Percentiles rank a stretch among this genome's conserved stretches.
Conservation (phyloP, 2,797 vertebrate species). For the Characodon lateralis region DNA sequence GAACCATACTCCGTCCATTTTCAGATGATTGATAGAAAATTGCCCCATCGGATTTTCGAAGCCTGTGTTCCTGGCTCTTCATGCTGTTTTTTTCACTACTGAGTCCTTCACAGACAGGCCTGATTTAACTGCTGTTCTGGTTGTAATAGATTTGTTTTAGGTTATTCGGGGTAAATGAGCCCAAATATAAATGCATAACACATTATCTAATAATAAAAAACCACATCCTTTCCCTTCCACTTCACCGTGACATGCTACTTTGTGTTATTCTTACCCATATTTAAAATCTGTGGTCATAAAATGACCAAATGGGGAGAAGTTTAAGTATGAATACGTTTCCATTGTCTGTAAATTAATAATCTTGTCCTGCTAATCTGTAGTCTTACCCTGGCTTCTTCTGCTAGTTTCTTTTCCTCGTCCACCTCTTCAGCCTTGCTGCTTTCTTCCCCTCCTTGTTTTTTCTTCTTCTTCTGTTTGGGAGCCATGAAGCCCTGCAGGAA, state of each 20-base stretch:
- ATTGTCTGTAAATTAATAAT: not conserved
- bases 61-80: no score
- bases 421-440: conserved; percentile 89
- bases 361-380: not conserved
- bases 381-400: conserved; percentile 94
- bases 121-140: no score
- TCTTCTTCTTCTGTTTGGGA: conserved; percentile 95
- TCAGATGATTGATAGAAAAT: no score
- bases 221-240: not conserved
- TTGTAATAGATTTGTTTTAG: not conserved
- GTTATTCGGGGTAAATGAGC: not conserved
- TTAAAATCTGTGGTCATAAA: no score
- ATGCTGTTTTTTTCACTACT: no score
- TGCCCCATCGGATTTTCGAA: no score
- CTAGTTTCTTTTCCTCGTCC: conserved; percentile 94
- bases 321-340: not conserved
- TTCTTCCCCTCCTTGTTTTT: conserved; percentile 86
- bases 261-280: no score
- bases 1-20: no score
- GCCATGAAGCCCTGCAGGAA: conserved; percentile 99
- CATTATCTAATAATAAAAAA: not conserved
- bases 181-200: not conserved
- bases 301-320: not conserved
- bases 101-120: no score
- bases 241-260: not conserved